phyloP scores from a whole-genome alignment of 1,140 invertebrate species.

The Colletes latitarsis region DNA sequence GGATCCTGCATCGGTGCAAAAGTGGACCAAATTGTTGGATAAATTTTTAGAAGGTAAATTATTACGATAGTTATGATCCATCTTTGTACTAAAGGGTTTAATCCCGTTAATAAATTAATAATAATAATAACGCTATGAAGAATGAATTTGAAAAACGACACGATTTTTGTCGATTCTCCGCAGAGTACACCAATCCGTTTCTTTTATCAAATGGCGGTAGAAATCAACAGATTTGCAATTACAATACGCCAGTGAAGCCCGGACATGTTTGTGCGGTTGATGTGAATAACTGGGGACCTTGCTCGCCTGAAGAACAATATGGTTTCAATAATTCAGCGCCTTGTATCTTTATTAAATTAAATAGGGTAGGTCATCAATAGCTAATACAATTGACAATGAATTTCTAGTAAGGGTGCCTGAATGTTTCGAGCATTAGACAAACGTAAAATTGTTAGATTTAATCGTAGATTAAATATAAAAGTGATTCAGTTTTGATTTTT shows the following conservation, averaged over 20 bases:
- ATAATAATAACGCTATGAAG: no score
- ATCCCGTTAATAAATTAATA: no score
- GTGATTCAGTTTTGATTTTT: no score
- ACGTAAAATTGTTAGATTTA: no score
- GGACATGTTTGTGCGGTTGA: constrained; percentile 88
- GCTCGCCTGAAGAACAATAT: constrained; percentile 84
- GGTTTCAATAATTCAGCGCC: constrained; percentile 88
- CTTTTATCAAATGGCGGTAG: constrained; percentile 81
- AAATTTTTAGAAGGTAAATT: constrained; percentile 88
- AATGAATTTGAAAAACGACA: no score
- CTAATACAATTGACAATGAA: background rate
- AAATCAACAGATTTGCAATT: constrained; percentile 86
- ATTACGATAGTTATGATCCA: background rate
- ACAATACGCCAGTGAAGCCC: constrained; percentile 81
- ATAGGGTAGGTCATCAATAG: constrained; percentile 83
- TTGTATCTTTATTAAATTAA: constrained; percentile 94
- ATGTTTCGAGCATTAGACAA: no score
- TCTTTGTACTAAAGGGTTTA: no score
- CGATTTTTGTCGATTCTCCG: background rate
- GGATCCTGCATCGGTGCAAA: constrained; percentile 84
- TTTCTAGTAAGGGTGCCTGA: background rate
- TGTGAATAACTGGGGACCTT: constrained; percentile 84
- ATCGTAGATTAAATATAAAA: no score
- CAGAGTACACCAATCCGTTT: constrained; percentile 83
- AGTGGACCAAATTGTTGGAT: constrained; percentile 86